phyloP scores from a whole-genome alignment of 2,888 invertebrate genomes.

The Drosophila bunnanda region DNA sequence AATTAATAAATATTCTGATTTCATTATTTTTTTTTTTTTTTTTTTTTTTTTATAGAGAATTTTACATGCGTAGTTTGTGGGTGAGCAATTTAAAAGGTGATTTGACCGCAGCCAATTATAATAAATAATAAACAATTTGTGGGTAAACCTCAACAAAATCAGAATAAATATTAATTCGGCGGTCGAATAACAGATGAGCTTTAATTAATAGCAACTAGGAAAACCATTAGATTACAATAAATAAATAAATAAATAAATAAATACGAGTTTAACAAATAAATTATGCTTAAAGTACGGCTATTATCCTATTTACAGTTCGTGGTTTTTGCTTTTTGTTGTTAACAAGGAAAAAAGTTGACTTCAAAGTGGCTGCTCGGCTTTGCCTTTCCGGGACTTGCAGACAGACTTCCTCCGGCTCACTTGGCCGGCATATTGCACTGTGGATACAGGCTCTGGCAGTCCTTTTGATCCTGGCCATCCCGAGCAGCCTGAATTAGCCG shows the following conservation, averaged over 20 bases:
- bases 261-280: constrained; percentile 66
- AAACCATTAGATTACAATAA: constrained; percentile 38
- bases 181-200: constrained; percentile 11
- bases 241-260: constrained; percentile 52
- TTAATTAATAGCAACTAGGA: constrained; percentile 43
- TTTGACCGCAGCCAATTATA: constrained; percentile 27
- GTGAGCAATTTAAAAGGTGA: constrained; percentile 42
- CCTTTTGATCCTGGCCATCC: constrained; percentile 92
- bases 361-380: constrained; percentile 49
- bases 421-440: constrained; percentile 86
- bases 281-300: constrained; percentile 47
- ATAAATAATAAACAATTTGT: constrained; percentile 19
- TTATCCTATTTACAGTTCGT: constrained; percentile 69
- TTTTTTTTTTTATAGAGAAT: constrained; percentile 33
- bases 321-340: constrained; percentile 26
- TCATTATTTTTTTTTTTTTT: constrained; percentile 60
- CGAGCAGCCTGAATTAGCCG: constrained; percentile 92
- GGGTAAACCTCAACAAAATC: constrained; percentile 63
- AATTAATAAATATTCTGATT: constrained; percentile 74
- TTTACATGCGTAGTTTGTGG: constrained; percentile 5
- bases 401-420: constrained; percentile 25
- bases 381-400: constrained; percentile 2
- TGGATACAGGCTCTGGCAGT: constrained; percentile 89
- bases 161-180: constrained; percentile 67
- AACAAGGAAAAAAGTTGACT: constrained; percentile 70